Evolutionary conservation across 2,888 invertebrate genomes (phyloP).

Genomic region (Mythimna pallens): DNA sequence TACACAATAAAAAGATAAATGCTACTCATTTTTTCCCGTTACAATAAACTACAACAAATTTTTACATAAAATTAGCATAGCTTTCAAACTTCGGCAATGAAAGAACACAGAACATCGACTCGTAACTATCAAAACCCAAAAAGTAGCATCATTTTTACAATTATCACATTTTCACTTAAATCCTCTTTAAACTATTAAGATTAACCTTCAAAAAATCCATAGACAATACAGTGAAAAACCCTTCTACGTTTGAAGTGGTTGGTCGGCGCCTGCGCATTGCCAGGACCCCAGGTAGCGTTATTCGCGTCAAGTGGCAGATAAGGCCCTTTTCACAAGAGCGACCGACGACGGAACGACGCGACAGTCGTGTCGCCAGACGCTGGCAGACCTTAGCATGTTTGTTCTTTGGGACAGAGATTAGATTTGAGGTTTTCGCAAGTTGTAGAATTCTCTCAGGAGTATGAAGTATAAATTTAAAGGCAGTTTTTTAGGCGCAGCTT

Average conservation of each 20-base stretch:
- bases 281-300: conserved; percentile 73
- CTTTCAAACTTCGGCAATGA: neutral
- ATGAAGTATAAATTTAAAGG: neutral
- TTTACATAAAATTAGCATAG: conserved; percentile 2
- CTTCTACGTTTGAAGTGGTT: conserved; percentile 80
- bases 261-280: conserved; percentile 76
- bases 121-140: conserved; percentile 24
- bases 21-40: neutral
- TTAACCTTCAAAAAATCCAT: conserved; percentile 61
- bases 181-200: conserved; percentile 45
- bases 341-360: conserved; percentile 67
- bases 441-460: conserved; percentile 10
- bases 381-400: conserved; percentile 47
- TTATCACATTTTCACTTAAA: conserved; percentile 26
- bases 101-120: conserved; percentile 11
- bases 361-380: conserved; percentile 68
- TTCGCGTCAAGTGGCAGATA: conserved; percentile 81
- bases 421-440: conserved; percentile 47
- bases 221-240: conserved; percentile 75
- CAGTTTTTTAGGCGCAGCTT: neutral
- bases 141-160: conserved; percentile 19
- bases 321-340: conserved; percentile 67
- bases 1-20: too few relatives aligned
- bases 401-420: conserved; percentile 53
- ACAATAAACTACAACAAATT: conserved; percentile 1